phyloP scores from a whole-genome alignment of 2,888 invertebrate species.

The Ormyrus pomaceus region DNA sequence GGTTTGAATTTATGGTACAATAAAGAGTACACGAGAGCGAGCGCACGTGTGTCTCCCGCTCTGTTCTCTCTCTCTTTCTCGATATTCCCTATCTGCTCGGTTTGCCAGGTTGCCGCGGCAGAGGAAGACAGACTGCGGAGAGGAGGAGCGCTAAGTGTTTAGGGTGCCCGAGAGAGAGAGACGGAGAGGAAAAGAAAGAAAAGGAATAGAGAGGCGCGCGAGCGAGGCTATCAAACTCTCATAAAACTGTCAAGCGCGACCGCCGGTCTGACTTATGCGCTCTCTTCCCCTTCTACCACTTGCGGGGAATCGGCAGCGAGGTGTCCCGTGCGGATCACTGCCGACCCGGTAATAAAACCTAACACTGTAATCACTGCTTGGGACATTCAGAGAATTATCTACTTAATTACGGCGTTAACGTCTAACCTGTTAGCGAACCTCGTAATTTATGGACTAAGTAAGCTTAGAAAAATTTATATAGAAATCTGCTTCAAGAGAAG shows the following conservation, averaged over 20 bases:
- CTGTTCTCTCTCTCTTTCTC: constrained; percentile 58
- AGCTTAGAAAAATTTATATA: too few relatives aligned
- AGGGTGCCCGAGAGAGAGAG: constrained; percentile 45
- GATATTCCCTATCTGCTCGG: background rate
- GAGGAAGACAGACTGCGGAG: constrained; percentile 8
- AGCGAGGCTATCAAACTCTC: constrained; percentile 75
- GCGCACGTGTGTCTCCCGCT: constrained; percentile 67
- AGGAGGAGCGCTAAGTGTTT: constrained; percentile 22
- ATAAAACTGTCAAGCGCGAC: constrained; percentile 75
- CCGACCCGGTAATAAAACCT: background rate
- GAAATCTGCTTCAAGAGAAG: too few relatives aligned
- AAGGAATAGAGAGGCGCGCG: constrained; percentile 41
- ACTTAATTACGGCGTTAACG: too few relatives aligned
- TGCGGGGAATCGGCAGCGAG: constrained; percentile 29
- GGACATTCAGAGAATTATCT: too few relatives aligned
- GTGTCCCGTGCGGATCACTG: background rate
- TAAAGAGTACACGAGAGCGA: constrained; percentile 72
- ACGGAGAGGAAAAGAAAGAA: constrained; percentile 58
- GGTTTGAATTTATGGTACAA: constrained; percentile 76
- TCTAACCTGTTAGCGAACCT: too few relatives aligned
- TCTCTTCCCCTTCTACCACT: constrained; percentile 59
- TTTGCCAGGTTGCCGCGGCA: background rate
- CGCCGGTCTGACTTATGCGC: constrained; percentile 73
- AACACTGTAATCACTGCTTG: too few relatives aligned
- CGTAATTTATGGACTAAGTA: too few relatives aligned